phyloP scores from a whole-genome alignment of 2,888 invertebrate species.

The Molorchus minor region DNA sequence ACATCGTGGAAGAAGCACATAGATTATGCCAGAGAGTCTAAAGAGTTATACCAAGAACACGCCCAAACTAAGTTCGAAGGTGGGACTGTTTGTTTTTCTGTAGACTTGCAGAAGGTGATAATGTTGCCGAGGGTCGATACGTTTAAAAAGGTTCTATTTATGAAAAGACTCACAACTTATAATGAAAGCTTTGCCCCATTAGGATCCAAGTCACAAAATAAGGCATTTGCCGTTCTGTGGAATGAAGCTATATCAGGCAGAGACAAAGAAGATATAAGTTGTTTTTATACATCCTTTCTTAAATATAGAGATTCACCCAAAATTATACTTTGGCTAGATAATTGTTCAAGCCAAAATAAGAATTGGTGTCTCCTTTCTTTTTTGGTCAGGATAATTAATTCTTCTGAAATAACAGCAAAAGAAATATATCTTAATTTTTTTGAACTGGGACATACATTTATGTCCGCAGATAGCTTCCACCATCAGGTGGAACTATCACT shows the following conservation, averaged over 20 bases:
- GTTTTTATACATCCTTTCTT: slow-evolving; percentile 29
- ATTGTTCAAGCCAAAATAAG: slow-evolving; percentile 16
- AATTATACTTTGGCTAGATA: slow-evolving; percentile 10
- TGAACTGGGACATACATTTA: slow-evolving; percentile 13
- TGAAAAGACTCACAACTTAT: slow-evolving; percentile 5
- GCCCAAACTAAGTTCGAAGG: slow-evolving; percentile 8
- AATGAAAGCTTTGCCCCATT: slow-evolving; percentile 28
- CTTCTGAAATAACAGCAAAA: slow-evolving; percentile 1
- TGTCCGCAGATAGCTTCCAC: slow-evolving; percentile 10
- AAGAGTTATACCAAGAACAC: slow-evolving; percentile 20
- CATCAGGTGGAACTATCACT: slow-evolving; percentile 16
- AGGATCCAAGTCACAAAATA: background rate
- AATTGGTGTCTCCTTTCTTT: slow-evolving; percentile 12
- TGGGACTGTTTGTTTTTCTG: slow-evolving; percentile 14
- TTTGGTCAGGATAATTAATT: slow-evolving; percentile 11
- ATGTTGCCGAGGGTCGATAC: slow-evolving; percentile 26
- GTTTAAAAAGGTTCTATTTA: slow-evolving; percentile 22
- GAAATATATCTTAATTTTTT: slow-evolving; percentile 8
- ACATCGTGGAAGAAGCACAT: slow-evolving; percentile 10
- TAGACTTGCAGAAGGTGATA: slow-evolving; percentile 23
- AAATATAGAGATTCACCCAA: background rate
- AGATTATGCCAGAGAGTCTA: slow-evolving; percentile 5
- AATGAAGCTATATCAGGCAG: slow-evolving; percentile 28
- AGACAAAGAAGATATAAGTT: slow-evolving; percentile 31
- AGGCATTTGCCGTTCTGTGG: too few species aligned